Evolutionary conservation across 92 coral and sea anemone species (phyloP), one percentile per base, ranked within the genome.

Genomic region (Parazoanthus darwini): DNA sequence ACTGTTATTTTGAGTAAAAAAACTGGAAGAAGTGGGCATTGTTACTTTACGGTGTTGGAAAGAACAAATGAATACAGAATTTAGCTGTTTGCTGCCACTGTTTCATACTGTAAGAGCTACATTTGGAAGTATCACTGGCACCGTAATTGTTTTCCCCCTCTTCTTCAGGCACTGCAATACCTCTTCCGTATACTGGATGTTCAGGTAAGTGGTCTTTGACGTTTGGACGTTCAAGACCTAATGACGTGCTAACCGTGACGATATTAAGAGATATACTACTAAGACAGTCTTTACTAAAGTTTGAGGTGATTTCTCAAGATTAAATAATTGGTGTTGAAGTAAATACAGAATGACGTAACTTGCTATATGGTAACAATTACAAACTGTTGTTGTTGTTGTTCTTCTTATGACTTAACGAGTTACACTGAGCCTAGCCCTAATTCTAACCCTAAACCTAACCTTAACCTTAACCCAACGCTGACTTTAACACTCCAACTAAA

Each of bases 121-220:
- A 36, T 73, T 70, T 70, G 14, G 74, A 54, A 54, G 9, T 54
- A 11, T 54, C 18, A 14, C 25, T 1, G 70, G 70, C 8, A 5
- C 33, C 29, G 14, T 78, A 76, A 37, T 5, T 25, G 11, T 48
- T 79, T 33, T 80, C 15, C 7, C 63, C n/a, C 66, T 85, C 43
- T 71, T 79, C 13, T 68, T 78, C 85, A 96, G 98, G 98, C 98
- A 29, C 86, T 97, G 77, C 99, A 97, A 78, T 95, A 97, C 83
- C 89, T 97, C 86, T 97, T 95, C 74, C 93, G 95, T 72, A 97
- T 97, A 85, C 91, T 97, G 77, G 99, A 97, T 88, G 96, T 97
- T 26, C 98, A 97, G 94, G 99, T 97, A 90, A 35, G 89, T 56
- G 18, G 10, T 36, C 16, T 13, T 36, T 58, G 44, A 6, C 7